These are phyloP conservation scores for Apis dorsata DNA, from an alignment of 1,140 invertebrate species.

Conservation along the genomic window DNA sequence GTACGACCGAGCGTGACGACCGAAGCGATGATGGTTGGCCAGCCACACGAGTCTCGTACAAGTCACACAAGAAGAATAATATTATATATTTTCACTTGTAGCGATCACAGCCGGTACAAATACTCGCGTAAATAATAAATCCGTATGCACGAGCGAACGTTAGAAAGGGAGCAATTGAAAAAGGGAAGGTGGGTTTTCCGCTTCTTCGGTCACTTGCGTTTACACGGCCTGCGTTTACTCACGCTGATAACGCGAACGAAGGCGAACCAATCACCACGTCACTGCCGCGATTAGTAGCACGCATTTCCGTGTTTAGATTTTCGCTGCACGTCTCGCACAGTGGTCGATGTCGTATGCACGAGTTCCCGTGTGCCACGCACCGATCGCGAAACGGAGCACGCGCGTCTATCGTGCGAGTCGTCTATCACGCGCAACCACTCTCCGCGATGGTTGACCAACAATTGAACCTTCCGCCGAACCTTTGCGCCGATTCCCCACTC, in stretches of 20 bases:
- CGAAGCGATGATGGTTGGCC: background rate
- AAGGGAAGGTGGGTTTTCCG: conserved; percentile 2
- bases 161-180: background rate
- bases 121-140: background rate
- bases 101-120: conserved; percentile 29
- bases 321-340: conserved; percentile 4
- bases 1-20: conserved; percentile 6
- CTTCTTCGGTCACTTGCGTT: conserved; percentile 33
- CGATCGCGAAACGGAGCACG: conserved; percentile 55
- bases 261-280: conserved; percentile 59
- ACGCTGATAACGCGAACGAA: conserved; percentile 35
- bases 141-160: background rate
- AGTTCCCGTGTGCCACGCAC: conserved; percentile 26
- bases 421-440: conserved; percentile 60
- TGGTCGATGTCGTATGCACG: background rate
- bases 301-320: conserved; percentile 31
- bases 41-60: conserved; percentile 18
- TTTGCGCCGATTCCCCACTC: conserved; percentile 36
- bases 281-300: conserved; percentile 45
- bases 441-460: conserved; percentile 68
- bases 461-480: conserved; percentile 66
- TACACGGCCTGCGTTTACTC: conserved; percentile 33
- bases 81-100: conserved; percentile 30
- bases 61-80: conserved; percentile 3
- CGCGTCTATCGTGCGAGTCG: conserved; percentile 43